phyloP scores from a whole-genome alignment of 2,797 vertebrate species.

The Mus spretus region DNA sequence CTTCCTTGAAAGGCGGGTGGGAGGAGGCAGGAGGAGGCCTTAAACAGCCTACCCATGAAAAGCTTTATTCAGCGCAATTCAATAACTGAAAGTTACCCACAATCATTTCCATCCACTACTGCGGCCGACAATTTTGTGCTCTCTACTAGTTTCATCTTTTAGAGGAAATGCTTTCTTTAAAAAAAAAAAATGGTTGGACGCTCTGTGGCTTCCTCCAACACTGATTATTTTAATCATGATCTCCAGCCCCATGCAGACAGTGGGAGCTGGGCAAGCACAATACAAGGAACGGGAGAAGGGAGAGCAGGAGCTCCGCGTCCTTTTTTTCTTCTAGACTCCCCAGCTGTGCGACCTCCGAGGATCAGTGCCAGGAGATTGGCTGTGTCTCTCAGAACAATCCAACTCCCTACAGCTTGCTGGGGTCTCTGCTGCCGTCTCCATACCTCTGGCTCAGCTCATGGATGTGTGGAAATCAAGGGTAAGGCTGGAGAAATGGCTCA shows the following conservation, averaged over 20 bases:
- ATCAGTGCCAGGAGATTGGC: not conserved
- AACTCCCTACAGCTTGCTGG: accelerated
- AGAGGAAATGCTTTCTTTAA: slow-evolving; percentile 55
- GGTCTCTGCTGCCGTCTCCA: not conserved
- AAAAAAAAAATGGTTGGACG: slow-evolving; percentile 13
- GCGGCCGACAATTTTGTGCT: slow-evolving; percentile 27
- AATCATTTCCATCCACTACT: slow-evolving; percentile 48
- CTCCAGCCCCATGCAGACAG: not conserved
- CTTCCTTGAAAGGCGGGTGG: slow-evolving; percentile 14
- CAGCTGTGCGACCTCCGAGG: not conserved
- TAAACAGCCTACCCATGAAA: slow-evolving; percentile 31
- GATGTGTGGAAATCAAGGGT: not conserved
- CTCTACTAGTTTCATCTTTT: slow-evolving; percentile 24
- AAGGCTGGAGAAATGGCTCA: not conserved
- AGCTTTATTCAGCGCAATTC: slow-evolving; percentile 62
- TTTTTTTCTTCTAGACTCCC: not conserved
- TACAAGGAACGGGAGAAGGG: not conserved
- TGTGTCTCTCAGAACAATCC: not conserved
- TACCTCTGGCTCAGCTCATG: accelerated
- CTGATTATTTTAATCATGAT: slow-evolving; percentile 26
- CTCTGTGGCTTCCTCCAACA: slow-evolving; percentile 41
- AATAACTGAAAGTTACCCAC: slow-evolving; percentile 49
- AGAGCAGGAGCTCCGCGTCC: not conserved
- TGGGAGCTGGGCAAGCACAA: not conserved
- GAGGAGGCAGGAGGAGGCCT: slow-evolving; percentile 8